These are phyloP conservation scores for Montipora efflorescens DNA, from an alignment of 64 coral and sea anemone species.

Conservation along the genomic window DNA sequence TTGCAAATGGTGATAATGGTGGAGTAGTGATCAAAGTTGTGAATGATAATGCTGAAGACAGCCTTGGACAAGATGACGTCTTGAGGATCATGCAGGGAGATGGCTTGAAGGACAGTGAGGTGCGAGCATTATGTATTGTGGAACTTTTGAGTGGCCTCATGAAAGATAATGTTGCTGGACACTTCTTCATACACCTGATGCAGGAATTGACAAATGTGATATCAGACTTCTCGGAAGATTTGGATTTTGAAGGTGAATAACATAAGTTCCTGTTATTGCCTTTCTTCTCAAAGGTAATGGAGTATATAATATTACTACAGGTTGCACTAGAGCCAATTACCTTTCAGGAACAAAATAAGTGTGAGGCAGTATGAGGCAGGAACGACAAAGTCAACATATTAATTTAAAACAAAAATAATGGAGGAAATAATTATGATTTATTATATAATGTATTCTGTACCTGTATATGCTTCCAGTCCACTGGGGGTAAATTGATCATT, in stretches of 20 bases:
- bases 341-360: too few relatives aligned
- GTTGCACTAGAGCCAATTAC: too few relatives aligned
- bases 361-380: too few relatives aligned
- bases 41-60: not conserved
- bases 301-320: too few relatives aligned
- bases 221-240: constrained; percentile 32
- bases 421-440: too few relatives aligned
- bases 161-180: constrained; percentile 64
- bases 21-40: constrained; percentile 65
- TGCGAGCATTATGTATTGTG: constrained; percentile 73
- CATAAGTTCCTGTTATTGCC: not conserved
- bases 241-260: not conserved
- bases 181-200: constrained; percentile 91
- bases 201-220: constrained; percentile 84
- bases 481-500: too few relatives aligned
- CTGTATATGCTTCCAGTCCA: too few relatives aligned
- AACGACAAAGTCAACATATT: too few relatives aligned
- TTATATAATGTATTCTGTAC: too few relatives aligned
- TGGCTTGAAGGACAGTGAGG: constrained; percentile 46
- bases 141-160: constrained; percentile 71
- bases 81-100: constrained; percentile 40
- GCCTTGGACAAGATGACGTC: constrained; percentile 20
- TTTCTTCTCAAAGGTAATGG: not conserved
- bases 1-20: constrained; percentile 82
- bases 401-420: too few relatives aligned